A percentile compares a stretch with the other conserved stretches of the same genome.
Conservation (phyloP, 2,113 vertebrate species). For the Taurulus bubalis region DNA sequence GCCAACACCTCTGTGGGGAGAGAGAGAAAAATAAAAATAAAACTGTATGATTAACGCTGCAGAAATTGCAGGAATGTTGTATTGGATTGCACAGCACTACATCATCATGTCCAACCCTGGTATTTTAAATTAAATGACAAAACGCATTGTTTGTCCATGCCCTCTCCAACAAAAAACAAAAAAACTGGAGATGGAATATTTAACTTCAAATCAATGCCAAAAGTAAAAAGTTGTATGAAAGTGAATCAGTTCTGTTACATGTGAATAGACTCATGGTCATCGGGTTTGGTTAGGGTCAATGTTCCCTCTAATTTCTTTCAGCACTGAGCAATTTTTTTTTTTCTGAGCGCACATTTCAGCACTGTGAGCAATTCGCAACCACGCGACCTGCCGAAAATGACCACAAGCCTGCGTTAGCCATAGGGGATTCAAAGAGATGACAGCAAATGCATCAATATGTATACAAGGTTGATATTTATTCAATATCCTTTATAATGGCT, state of each 20-base stretch:
- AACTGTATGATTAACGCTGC: conserved; percentile 20
- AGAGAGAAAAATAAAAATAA: background rate
- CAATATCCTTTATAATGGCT: no score
- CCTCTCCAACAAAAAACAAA: background rate
- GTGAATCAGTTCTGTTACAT: background rate
- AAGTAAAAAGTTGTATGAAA: background rate
- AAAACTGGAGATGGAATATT: background rate
- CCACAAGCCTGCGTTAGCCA: no score
- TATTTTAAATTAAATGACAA: background rate
- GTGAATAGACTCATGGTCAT: background rate
- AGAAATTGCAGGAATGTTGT: background rate
- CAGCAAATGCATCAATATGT: no score
- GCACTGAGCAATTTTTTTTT: no score
- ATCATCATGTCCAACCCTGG: background rate
- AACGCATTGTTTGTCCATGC: background rate
- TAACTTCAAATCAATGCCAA: background rate
- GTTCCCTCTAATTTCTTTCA: no score
- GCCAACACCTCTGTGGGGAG: conserved; percentile 1
- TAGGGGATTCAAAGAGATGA: no score
- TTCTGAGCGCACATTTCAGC: no score
- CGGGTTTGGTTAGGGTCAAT: background rate
- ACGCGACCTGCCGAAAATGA: no score
- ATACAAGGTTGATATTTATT: no score
- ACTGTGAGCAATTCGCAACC: no score
- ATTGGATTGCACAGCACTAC: conserved; percentile 1